Evolutionary conservation across 2,797 vertebrate genomes (phyloP).

Genomic region (Babyrousa celebensis): DNA sequence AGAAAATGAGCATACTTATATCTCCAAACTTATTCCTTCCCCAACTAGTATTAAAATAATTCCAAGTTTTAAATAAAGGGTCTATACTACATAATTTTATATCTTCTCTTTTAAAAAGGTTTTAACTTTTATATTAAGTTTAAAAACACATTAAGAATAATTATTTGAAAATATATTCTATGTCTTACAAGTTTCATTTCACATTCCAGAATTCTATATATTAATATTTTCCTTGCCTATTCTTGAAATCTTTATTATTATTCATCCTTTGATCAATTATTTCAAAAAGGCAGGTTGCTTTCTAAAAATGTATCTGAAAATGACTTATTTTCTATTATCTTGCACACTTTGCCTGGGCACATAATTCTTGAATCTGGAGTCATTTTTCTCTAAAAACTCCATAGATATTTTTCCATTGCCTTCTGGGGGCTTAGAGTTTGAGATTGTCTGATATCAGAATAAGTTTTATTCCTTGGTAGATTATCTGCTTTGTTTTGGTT

Average conservation of each 20-base stretch:
- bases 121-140: constrained; percentile 10
- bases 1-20: constrained; percentile 57
- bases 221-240: constrained; percentile 16
- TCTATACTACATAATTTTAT: neutral
- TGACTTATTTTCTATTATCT: neutral
- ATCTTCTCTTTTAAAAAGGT: neutral
- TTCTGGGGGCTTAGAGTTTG: neutral
- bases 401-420: neutral
- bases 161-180: constrained; percentile 53
- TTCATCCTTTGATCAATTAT: constrained; percentile 42
- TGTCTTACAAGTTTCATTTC: constrained; percentile 53
- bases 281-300: constrained; percentile 34
- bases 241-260: constrained; percentile 54
- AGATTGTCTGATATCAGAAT: constrained; percentile 7
- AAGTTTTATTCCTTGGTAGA: constrained; percentile 28
- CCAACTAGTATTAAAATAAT: constrained; percentile 61
- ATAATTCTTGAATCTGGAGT: constrained; percentile 30
- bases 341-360: neutral
- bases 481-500: constrained; percentile 36
- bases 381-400: constrained; percentile 39
- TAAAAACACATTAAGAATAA: constrained; percentile 9
- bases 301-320: constrained; percentile 49
- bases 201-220: constrained; percentile 39
- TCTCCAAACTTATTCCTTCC: neutral
- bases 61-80: neutral